Base-by-base conservation (phyloP, 2,888 invertebrate species). In the Heliconius cydno region DNA sequence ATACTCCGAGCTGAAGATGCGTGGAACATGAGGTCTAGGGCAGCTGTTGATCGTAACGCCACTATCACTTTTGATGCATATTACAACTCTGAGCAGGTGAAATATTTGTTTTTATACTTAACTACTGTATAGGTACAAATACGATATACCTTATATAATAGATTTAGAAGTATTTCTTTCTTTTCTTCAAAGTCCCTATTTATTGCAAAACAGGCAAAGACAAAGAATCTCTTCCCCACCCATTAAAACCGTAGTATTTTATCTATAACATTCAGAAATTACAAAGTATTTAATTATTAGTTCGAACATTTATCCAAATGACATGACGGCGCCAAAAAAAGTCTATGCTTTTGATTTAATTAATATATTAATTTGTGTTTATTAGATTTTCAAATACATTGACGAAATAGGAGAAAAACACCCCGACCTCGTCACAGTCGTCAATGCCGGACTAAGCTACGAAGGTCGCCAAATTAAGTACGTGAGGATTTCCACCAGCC, bases 381-480 rank as follows among this genome's bases (percentile, higher is more conserved):
- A 28, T n/a, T 86, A 96, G 96, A 96, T 96, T 82, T 94, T 95
- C 86, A 90, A 92, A 1, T 92, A 95, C 82, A 86, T 96, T 80
- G 90, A 92, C 80, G 86, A 88, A 12, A 82, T 96, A 34, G 94
- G 91, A 25, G 85, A 77, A 1, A 81, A 87, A 70, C 92, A 96
- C 86, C 95, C 96, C 3, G 83, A 95, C 19, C 85, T 95, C 1
- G 95, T 95, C 3, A 95, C 94, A 12, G 91, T 96, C 12, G 90
- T 96, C 80, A 94, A 94, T 79, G 94, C 96, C 78, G 96, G 96
- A 1, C 88, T 92, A 76, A 96, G 96, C 68, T 95, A 91, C 84
- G 96, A 97, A 90, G 95, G 95, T 10, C 95, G 96, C n/a, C 92
- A 95, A 79, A 92, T 97, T 82, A 95, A 95, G 84, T 95, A 95